phyloP scores from a whole-genome alignment of 2,888 invertebrate species.

The Punctoribates punctum region DNA sequence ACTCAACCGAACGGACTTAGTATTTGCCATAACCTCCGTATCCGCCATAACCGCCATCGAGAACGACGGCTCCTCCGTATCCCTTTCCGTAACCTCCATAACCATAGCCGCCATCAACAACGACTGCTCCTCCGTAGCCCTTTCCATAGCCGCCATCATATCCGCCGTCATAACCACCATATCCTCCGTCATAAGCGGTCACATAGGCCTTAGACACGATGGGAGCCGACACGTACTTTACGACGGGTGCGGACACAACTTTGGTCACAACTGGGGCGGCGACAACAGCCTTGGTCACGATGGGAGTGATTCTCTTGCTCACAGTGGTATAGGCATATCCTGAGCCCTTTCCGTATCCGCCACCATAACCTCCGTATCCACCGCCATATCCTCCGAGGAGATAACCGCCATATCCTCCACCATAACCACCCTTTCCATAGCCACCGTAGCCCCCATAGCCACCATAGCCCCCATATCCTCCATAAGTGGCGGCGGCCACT shows the following conservation, averaged over 20 bases:
- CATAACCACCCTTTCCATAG: background rate
- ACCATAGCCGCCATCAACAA: constrained; percentile 1
- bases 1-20: background rate
- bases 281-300: background rate
- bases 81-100: background rate
- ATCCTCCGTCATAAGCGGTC: background rate
- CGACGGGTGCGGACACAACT: background rate
- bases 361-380: background rate
- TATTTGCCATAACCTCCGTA: background rate
- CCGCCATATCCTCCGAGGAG: background rate
- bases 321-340: background rate
- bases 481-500: background rate
- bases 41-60: background rate
- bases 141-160: background rate
- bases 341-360: background rate
- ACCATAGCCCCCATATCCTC: constrained; percentile 1
- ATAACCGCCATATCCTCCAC: constrained; percentile 2
- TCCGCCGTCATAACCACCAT: background rate
- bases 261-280: background rate
- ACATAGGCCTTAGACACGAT: background rate
- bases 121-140: background rate
- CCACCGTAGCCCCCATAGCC: background rate
- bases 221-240: background rate
- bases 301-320: background rate
- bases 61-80: background rate